These are phyloP conservation scores for Seriola dumerili DNA, from an alignment of 2,113 vertebrate genomes.

Conservation along the genomic window DNA sequence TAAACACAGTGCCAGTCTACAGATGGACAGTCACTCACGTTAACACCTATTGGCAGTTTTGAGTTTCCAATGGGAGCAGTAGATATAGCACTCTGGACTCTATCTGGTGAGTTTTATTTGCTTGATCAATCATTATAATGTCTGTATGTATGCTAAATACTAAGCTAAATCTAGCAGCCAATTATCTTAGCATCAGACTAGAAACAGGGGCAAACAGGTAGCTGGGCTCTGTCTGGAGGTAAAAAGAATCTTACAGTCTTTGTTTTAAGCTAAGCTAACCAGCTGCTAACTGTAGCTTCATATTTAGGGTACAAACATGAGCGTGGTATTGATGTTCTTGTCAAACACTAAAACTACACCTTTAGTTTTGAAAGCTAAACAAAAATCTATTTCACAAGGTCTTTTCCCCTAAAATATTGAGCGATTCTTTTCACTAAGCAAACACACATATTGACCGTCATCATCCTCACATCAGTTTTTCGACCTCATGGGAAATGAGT, in stretches of 20 bases:
- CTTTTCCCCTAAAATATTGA: not conserved
- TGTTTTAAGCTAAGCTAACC: too few relatives aligned
- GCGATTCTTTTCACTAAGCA: not conserved
- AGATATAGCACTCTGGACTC: not conserved
- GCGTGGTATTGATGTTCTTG: not conserved
- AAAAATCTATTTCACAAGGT: not conserved
- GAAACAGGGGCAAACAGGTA: not conserved
- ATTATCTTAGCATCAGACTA: not conserved
- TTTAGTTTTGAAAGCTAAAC: not conserved
- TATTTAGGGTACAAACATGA: too few relatives aligned
- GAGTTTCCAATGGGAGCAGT: constrained; percentile 1
- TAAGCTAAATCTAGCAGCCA: not conserved
- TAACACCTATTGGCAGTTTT: constrained; percentile 29
- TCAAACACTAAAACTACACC: not conserved
- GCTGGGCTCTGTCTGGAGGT: too few relatives aligned
- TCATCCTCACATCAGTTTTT: constrained; percentile 16
- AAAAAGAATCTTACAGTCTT: too few relatives aligned
- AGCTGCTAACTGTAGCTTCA: too few relatives aligned
- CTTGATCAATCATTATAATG: too few relatives aligned
- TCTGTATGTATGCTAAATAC: too few relatives aligned
- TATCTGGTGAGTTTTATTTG: not conserved
- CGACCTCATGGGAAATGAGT: not conserved
- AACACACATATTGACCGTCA: not conserved
- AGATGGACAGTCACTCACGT: constrained; percentile 32
- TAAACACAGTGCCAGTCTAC: constrained; percentile 39